Percentiles rank a stretch among this genome's conserved stretches.
These are phyloP conservation scores for Homarus gammarus DNA, from an alignment of 2,888 invertebrate genomes.

Conservation along the genomic window DNA sequence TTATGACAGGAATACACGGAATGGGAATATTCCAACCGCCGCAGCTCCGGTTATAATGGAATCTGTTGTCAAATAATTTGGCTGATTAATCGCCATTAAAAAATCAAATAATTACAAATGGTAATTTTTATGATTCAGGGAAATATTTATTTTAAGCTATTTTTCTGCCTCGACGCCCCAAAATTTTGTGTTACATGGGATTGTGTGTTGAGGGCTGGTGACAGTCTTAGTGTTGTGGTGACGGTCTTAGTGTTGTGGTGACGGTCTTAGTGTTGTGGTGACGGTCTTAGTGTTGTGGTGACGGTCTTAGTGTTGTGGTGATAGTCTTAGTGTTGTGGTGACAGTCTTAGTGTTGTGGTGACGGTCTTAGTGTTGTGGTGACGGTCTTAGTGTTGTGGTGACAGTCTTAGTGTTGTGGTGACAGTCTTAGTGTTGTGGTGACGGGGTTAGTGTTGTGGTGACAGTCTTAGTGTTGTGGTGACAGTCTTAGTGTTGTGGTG, in stretches of 20 bases:
- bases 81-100: constrained; percentile 62
- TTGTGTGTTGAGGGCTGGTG: background rate
- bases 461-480: too few relatives aligned
- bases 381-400: too few relatives aligned
- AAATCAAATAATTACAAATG: constrained; percentile 66
- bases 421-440: background rate
- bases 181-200: background rate
- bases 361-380: too few relatives aligned
- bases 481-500: too few relatives aligned
- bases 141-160: constrained; percentile 41
- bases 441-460: background rate
- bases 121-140: constrained; percentile 54
- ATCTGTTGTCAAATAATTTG: constrained; percentile 66
- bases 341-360: too few relatives aligned
- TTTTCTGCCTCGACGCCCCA: background rate
- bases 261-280: too few relatives aligned
- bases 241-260: too few relatives aligned
- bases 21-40: constrained; percentile 30
- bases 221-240: background rate
- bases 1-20: constrained; percentile 57
- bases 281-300: too few relatives aligned
- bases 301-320: too few relatives aligned
- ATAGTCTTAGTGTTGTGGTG: too few relatives aligned
- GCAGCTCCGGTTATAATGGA: constrained; percentile 51
- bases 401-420: too few relatives aligned